A percentile compares a stretch with the other conserved stretches of the same genome.
phyloP scores from a whole-genome alignment of 2,797 vertebrate species.

The Parauchenoglanis ngamensis region DNA sequence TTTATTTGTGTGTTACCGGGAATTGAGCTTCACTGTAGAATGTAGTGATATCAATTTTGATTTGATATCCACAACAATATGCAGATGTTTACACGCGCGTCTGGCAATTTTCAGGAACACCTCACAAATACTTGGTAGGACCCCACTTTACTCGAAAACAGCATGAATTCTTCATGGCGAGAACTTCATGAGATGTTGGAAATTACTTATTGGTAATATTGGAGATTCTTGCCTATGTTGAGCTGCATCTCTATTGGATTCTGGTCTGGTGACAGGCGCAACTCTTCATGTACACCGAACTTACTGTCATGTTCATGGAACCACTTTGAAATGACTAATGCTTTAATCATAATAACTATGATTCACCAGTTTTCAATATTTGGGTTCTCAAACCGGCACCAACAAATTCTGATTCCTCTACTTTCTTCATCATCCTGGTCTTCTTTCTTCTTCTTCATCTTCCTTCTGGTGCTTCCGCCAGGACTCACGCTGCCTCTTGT shows the following conservation, averaged over 20 bases:
- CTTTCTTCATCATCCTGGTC: too few relatives aligned
- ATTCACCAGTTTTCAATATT: too few relatives aligned
- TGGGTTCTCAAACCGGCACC: too few relatives aligned
- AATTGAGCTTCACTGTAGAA: conserved; percentile 6
- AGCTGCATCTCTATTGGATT: not conserved
- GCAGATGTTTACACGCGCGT: not conserved
- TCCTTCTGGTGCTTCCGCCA: too few relatives aligned
- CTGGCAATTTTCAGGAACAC: not conserved
- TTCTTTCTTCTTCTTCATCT: too few relatives aligned
- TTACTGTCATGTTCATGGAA: not conserved
- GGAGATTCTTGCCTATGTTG: too few relatives aligned
- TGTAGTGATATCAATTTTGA: not conserved
- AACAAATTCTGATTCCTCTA: too few relatives aligned
- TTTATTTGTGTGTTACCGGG: conserved; percentile 25
- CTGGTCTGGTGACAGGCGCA: not conserved
- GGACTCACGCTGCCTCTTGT: too few relatives aligned
- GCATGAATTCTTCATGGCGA: not conserved
- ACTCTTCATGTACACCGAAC: not conserved
- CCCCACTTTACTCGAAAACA: not conserved
- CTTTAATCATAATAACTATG: not conserved
- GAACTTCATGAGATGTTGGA: not conserved
- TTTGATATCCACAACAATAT: not conserved
- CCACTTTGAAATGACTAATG: not conserved
- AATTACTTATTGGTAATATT: not conserved
- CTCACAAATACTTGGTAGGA: not conserved